Percentiles rank a stretch among this genome's conserved stretches.
These are phyloP conservation scores for Camponotus pennsylvanicus DNA, from an alignment of 1,140 invertebrate genomes.

Conservation along the genomic window DNA sequence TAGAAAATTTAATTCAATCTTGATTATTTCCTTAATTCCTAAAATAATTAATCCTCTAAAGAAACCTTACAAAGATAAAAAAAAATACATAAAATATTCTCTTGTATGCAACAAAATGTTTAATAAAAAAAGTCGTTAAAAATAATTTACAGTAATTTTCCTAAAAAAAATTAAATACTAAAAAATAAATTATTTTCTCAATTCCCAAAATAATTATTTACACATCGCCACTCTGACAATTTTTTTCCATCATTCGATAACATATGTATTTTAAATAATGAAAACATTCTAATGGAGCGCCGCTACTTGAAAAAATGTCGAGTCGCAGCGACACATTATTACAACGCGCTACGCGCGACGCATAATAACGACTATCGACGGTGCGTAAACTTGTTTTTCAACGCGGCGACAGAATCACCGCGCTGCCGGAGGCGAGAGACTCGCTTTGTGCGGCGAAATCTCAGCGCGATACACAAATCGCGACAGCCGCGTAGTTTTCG, in stretches of 20 bases:
- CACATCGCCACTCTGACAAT: background rate
- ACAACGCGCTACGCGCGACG: background rate
- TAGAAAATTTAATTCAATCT: background rate
- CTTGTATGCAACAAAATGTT: no score
- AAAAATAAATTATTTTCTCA: no score
- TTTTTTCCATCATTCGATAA: background rate
- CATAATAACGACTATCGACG: background rate
- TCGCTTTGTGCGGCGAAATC: conserved; percentile 13
- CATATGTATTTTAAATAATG: background rate
- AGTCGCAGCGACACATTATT: background rate
- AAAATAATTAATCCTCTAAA: background rate
- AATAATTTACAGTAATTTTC: no score
- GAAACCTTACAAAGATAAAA: no score
- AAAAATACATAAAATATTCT: no score
- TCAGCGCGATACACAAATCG: conserved; percentile 19
- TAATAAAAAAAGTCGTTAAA: no score
- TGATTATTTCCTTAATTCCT: background rate
- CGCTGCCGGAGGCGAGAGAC: background rate
- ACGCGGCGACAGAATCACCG: background rate
- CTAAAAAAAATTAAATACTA: no score
- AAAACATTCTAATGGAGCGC: background rate
- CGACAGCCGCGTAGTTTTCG: background rate
- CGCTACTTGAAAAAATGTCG: background rate
- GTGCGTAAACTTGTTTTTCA: conserved; percentile 7
- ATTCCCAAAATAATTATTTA: background rate